Conservation (phyloP, 2,888 invertebrate species). For the Sinelater perroti region DNA sequence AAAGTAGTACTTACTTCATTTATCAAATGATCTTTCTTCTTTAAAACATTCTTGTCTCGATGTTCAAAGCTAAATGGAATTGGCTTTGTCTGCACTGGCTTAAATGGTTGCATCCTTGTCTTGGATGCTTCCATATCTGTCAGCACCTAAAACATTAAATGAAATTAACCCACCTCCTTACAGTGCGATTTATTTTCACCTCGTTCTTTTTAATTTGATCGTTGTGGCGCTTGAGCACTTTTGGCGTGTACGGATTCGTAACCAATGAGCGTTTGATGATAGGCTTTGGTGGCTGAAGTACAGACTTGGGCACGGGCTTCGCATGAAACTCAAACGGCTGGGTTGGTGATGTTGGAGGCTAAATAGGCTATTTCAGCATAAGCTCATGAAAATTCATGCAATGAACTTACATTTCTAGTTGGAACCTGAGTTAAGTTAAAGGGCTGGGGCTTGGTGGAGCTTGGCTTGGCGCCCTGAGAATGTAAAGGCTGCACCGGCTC, state of each 20-base stretch:
- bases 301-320: constrained; percentile 68
- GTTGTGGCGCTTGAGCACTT: constrained; percentile 21
- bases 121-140: too few relatives aligned
- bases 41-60: constrained; percentile 66
- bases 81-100: constrained; percentile 39
- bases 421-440: constrained; percentile 68
- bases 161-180: too few relatives aligned
- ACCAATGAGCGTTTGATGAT: constrained; percentile 31
- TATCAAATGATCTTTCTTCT: constrained; percentile 69
- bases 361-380: too few relatives aligned
- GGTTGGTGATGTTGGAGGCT: neutral
- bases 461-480: too few relatives aligned
- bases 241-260: constrained; percentile 43
- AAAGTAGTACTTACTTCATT: constrained; percentile 56
- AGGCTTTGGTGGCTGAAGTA: constrained; percentile 60
- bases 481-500: constrained; percentile 56
- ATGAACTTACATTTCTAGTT: constrained; percentile 18
- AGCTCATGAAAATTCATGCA: too few relatives aligned
- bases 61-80: constrained; percentile 77
- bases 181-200: constrained; percentile 2
- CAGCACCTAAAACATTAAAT: neutral
- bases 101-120: neutral
- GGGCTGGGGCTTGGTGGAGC: constrained; percentile 70
- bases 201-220: neutral
- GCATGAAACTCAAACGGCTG: constrained; percentile 64